Base-by-base conservation (phyloP, 2,797 vertebrate genomes). In the Microctenopoma steveboyesi region DNA sequence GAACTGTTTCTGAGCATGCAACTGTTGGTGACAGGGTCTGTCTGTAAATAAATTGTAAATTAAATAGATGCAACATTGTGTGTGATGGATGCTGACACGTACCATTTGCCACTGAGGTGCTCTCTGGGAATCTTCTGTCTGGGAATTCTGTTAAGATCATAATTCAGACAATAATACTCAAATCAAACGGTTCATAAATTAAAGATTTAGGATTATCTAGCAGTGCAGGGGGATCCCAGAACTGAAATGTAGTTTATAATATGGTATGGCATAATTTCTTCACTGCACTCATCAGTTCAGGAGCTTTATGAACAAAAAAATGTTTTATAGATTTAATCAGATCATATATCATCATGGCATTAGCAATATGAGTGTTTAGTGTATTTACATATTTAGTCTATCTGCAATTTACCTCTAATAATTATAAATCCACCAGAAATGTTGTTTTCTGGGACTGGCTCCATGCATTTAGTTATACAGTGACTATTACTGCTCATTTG, bases 201-300 rank as follows among this genome's bases (percentile, higher is more conserved):
- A 43, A 69, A 58, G 18, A 67, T 49, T n/a, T 28, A 27, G 49
- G 48, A 13, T 40, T 52, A 47, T 58, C 9, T 47, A 52, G 54
- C 50, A 37, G 46, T 27, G 28, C 45, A 40, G 28, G 9, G 15
- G 33, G 30, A 69, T 67, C 56, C 63, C 7, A 52, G 25, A 40
- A 11, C 43, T 64, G 54, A 67, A 63, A 67, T 69, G n/a, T 46
- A 64, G 33, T 64, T 74, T 35, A 61, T 57, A 81, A 66, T 28
- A 63, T 55, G 35, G 54, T 9, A 55, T 37, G 35, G 18, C 14
- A 60, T 52, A 1, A 48, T 40, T 49, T 64, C 15, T 67, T 59
- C 33, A 39, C 47, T 53, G 11, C n/a, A 5, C 51, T 46, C 5
- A 7, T 18, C 18, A 18, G 18, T 18, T 18, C 18, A 18, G 61